These are phyloP conservation scores for Watsonalla binaria DNA, from an alignment of 2,888 invertebrate species.

Conservation along the genomic window DNA sequence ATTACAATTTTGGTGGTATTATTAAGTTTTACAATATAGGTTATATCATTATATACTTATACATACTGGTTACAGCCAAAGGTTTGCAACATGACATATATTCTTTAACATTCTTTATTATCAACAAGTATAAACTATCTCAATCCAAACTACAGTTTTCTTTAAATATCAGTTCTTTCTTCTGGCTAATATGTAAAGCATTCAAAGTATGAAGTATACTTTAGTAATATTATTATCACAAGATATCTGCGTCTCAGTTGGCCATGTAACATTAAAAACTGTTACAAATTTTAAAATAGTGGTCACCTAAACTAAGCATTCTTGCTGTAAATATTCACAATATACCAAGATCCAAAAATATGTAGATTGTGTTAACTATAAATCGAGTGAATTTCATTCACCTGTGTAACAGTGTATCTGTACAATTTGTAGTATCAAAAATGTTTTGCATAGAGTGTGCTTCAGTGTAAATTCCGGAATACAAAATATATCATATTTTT, in stretches of 20 bases:
- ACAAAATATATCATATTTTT: conserved; percentile 33
- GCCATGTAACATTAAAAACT: conserved; percentile 28
- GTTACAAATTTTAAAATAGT: conserved; percentile 26
- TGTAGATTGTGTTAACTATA: background rate
- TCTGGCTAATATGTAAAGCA: conserved; percentile 27
- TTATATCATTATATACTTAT: background rate
- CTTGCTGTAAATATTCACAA: background rate
- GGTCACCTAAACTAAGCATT: conserved; percentile 2
- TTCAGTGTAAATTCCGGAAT: conserved; percentile 26
- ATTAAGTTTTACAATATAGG: background rate
- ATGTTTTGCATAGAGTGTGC: conserved; percentile 16
- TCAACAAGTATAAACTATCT: conserved; percentile 11
- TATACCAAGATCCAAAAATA: conserved; percentile 2
- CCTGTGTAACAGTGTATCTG: background rate
- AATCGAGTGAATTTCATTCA: background rate
- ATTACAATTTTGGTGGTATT: background rate
- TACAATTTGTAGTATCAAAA: conserved; percentile 13
- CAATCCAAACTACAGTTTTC: conserved; percentile 3
- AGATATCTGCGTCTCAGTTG: conserved; percentile 40
- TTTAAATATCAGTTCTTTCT: conserved; percentile 19
- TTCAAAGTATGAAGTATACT: no score
- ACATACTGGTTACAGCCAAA: background rate
- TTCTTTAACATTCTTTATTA: conserved; percentile 12
- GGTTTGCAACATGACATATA: conserved; percentile 18
- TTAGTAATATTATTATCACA: conserved; percentile 26